Conservation (phyloP, 2,113 vertebrate genomes). For the Amphiprion percula region DNA sequence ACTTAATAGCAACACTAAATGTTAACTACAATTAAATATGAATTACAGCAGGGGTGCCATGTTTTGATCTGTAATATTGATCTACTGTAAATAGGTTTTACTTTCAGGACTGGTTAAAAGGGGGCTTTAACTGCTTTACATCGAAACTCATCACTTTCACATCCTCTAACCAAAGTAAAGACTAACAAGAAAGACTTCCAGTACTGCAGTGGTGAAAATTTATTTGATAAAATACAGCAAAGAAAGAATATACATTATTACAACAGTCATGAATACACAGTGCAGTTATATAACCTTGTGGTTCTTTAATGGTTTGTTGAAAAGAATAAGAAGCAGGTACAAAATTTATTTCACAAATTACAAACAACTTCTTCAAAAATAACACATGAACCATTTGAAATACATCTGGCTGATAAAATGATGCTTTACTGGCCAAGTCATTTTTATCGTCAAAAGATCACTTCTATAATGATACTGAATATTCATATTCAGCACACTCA, state of each 20-base stretch:
- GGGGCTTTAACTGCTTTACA: not conserved
- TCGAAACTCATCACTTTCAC: not conserved
- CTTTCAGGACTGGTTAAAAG: not conserved
- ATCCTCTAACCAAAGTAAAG: not conserved
- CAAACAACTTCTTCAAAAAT: not conserved
- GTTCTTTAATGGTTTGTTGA: not conserved
- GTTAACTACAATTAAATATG: not conserved
- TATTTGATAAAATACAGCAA: constrained; percentile 43
- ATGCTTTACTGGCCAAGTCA: not conserved
- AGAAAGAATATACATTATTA: not conserved
- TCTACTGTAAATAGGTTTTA: constrained; percentile 6
- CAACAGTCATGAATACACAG: not conserved
- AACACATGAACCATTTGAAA: constrained; percentile 3
- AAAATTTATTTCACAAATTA: not conserved
- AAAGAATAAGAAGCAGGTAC: not conserved
- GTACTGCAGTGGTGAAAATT: not conserved
- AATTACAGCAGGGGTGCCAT: not conserved
- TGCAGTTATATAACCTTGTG: too few relatives aligned
- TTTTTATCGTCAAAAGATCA: too few relatives aligned
- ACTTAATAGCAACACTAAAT: not conserved
- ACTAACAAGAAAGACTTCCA: constrained; percentile 4
- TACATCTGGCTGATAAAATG: not conserved
- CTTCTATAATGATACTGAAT: not conserved
- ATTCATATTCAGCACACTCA: not conserved
- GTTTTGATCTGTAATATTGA: not conserved